phyloP scores from a whole-genome alignment of 2,888 invertebrate species.

The Ferrisia virgata region DNA sequence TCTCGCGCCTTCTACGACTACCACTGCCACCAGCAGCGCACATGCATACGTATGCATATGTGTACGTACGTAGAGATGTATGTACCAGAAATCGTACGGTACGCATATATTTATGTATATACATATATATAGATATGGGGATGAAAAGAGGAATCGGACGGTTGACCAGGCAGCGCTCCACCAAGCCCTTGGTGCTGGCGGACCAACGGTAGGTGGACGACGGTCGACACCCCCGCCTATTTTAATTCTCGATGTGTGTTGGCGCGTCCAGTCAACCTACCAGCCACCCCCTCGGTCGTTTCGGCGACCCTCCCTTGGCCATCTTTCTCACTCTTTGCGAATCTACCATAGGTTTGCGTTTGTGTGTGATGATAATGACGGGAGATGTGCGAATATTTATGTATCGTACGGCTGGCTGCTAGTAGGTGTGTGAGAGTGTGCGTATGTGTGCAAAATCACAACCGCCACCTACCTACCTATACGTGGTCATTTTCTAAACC shows the following conservation, averaged over 20 bases:
- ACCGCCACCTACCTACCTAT: conserved; percentile 32
- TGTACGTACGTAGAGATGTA: no score
- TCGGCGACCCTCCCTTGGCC: neutral
- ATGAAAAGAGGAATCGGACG: conserved; percentile 31
- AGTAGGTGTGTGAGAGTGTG: neutral
- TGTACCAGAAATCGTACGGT: no score
- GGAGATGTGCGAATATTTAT: no score
- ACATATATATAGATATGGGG: conserved; percentile 6
- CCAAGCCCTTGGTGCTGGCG: neutral
- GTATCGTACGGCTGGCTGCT: no score
- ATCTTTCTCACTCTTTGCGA: no score
- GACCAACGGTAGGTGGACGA: conserved; percentile 27
- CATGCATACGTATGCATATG: no score
- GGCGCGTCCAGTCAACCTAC: neutral
- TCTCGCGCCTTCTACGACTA: no score
- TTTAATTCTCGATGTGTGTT: conserved; percentile 13
- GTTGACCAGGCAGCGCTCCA: neutral
- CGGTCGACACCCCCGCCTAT: conserved; percentile 36
- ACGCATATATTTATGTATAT: no score
- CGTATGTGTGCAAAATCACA: neutral
- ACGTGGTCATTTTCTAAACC: conserved; percentile 41
- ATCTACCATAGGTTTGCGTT: no score
- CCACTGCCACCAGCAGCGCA: neutral
- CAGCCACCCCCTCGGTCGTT: neutral
- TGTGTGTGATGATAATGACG: no score